Conservation (phyloP, 2,888 invertebrate species). For the Ormyrus labotus region DNA sequence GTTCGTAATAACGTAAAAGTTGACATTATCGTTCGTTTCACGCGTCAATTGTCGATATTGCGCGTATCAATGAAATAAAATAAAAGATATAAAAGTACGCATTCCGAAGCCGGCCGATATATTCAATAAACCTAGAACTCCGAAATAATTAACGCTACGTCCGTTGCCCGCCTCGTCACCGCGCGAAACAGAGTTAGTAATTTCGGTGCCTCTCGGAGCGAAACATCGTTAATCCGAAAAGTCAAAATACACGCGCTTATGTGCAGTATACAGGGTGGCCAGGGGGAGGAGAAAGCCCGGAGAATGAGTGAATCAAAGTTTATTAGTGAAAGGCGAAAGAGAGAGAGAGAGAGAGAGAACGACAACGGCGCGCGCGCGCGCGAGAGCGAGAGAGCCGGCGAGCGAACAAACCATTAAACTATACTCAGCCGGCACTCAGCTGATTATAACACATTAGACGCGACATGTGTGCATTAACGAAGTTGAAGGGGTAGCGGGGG, state of each 20-base stretch:
- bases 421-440: slow-evolving; percentile 65
- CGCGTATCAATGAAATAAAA: too few species aligned
- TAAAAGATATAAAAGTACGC: too few species aligned
- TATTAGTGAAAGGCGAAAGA: slow-evolving; percentile 43
- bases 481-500: slow-evolving; percentile 59
- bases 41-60: too few species aligned
- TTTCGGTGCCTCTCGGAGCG: slow-evolving; percentile 16
- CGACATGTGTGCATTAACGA: slow-evolving; percentile 68
- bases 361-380: too few species aligned
- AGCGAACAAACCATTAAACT: slow-evolving; percentile 69
- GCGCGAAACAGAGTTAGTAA: slow-evolving; percentile 23
- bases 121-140: too few species aligned
- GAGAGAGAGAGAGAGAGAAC: slow-evolving; percentile 1
- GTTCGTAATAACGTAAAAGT: too few species aligned
- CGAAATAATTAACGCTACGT: too few species aligned
- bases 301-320: slow-evolving; percentile 51
- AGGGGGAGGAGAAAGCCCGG: slow-evolving; percentile 12
- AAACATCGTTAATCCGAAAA: slow-evolving; percentile 39
- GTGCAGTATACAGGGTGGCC: not conserved
- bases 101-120: too few species aligned
- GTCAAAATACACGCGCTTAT: slow-evolving; percentile 48
- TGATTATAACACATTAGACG: slow-evolving; percentile 70
- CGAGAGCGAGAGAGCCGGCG: slow-evolving; percentile 7
- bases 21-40: too few species aligned
- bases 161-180: too few species aligned